Base-by-base conservation (phyloP, 2,888 invertebrate species). In the Spilosoma lubricipeda region DNA sequence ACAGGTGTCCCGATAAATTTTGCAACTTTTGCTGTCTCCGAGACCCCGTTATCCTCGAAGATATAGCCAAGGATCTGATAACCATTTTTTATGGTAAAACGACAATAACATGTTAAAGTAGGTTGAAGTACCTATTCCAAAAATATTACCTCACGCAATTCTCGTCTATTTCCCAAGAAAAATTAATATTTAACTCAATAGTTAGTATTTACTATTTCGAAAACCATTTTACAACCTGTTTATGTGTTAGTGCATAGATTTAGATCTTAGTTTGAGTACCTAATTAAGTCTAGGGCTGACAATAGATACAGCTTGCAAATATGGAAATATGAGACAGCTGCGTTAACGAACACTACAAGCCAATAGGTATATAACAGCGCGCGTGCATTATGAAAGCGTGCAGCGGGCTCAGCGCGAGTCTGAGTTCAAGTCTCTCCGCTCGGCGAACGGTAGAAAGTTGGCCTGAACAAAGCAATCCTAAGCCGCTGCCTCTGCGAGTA, bases 391-490 rank as follows among this genome's bases (percentile, higher is more conserved):
- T 72, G 75, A 75, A 75, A 75, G 71, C 52, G 67, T 56, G 45
- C n/a, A 23, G 63, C 7, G 27, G 63, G 15, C 27, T 1, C 63
- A 27, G 15, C 13, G 27, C 59, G 42, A 20, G 48, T 30, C n/a
- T 18, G 27, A 15, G 27, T n/a, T 20, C 20, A n/a, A 20, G 27
- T 11, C n/a, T 63, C 63, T 59, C 23, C 65, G 52, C 64, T 23
- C 68, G 63, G 0, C 45, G 30, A 67, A n/a, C n/a, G 59, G 52
- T 79, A 84, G 85, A 82, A 83, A 83, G 83, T 77, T 82, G 73
- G 48, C 23, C 68, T 78, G 71, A 81, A 83, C 81, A 84, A 84
- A 82, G 83, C 83, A 78, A 76, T 81, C 81, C 78, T 73, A 78
- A 72, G 56, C 63, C 2, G 30, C 69, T 33, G 64, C 67, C 27